Base-by-base conservation (phyloP, 2,888 invertebrate genomes). In the Carterocephalus palaemon region DNA sequence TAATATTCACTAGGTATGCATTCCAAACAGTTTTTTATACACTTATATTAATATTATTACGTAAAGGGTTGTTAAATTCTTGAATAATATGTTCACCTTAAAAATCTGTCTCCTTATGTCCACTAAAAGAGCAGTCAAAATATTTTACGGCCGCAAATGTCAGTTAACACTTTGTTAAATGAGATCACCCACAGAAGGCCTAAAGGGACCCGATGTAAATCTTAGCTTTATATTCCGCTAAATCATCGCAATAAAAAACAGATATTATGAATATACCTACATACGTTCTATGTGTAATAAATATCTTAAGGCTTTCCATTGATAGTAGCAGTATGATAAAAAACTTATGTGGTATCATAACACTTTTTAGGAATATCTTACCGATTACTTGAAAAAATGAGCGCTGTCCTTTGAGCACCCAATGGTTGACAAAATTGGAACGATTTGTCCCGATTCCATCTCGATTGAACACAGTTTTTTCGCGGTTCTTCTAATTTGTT, bases 161-260 rank as follows among this genome's bases (percentile, higher is more conserved):
- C n/a, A n/a, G n/a, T 85, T 84, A 80, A 82, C 85, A 85, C 81
- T 80, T 82, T 83, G 81, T 86, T 72, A 77, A 75, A 72, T 60
- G 65, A 64, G 76, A 79, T 83, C 79, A 70, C 77, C 73, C 76
- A 73, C 75, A 69, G 60, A 56, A 71, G 58, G 59, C 54, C 82
- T 76, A 84, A 85, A 81, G 62, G 69, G 26, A 32, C 62, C 75
- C 78, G 80, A 82, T 75, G 75, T 82, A 78, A 78, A 79, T 78
- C 73, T 72, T 66, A 52, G 51, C 68, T 69, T 80, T 72, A 73
- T 67, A 66, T 52, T 62, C 75, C 77, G 74, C 75, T 68, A 64
- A 61, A 73, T 70, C 63, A 62, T 67, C 56, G 52, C 61, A 69
- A 71, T 79, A 81, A 83, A 83, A 82, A 83, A 81, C 70, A 77